Evolutionary conservation across 2,797 vertebrate species (phyloP).

Genomic region (Sebastes nivosus): DNA sequence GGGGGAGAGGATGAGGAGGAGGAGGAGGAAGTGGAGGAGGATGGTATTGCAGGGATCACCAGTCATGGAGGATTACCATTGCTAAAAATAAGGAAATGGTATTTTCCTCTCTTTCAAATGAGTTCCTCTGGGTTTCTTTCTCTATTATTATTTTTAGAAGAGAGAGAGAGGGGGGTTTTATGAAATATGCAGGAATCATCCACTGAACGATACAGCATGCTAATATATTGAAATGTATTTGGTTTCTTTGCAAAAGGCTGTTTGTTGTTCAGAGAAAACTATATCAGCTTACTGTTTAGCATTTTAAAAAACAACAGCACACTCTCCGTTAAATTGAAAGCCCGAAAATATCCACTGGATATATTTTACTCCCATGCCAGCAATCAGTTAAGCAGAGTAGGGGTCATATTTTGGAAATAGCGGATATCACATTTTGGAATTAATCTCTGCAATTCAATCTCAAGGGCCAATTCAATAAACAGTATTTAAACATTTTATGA

Average conservation of each 20-base stretch:
- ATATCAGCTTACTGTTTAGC: constrained; percentile 26
- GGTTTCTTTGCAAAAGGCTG: constrained; percentile 10
- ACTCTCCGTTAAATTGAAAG: constrained; percentile 44
- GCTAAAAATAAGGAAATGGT: constrained; percentile 65
- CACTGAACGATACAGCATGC: constrained; percentile 27
- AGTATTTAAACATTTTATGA: constrained; percentile 50
- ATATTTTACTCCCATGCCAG: constrained; percentile 17
- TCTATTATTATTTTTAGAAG: constrained; percentile 45
- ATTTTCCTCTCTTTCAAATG: constrained; percentile 65
- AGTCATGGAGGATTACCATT: constrained; percentile 65
- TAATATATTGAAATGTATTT: constrained; percentile 47
- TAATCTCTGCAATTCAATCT: constrained; percentile 62
- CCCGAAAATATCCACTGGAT: constrained; percentile 29
- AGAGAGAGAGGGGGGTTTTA: constrained; percentile 20
- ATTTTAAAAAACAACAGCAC: constrained; percentile 20
- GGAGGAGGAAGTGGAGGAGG: neutral
- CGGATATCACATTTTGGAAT: constrained; percentile 53
- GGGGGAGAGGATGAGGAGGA: neutral
- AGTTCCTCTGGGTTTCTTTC: constrained; percentile 57
- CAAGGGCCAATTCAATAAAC: constrained; percentile 40
- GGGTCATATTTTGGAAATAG: constrained; percentile 46
- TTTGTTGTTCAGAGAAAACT: constrained; percentile 24
- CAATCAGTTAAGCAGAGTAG: constrained; percentile 41
- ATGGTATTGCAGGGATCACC: constrained; percentile 51
- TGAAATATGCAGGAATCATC: constrained; percentile 51